Evolutionary conservation across 1,140 invertebrate species (phyloP).

Genomic region (Pseudachorutes palmiensis): DNA sequence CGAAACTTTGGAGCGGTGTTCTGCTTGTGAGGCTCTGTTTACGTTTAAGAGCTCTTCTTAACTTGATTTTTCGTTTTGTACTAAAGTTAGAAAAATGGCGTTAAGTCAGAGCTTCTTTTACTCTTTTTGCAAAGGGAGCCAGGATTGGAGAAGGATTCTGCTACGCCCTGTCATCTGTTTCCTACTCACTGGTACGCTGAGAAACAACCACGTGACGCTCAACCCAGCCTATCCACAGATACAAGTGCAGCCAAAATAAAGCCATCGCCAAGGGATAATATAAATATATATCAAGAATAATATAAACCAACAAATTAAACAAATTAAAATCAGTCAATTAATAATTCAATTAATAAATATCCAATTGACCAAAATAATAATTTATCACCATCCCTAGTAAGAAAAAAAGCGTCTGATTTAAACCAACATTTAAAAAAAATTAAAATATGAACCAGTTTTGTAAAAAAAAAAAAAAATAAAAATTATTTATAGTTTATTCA

Average conservation of each 20-base stretch:
- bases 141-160: not conserved
- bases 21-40: not conserved
- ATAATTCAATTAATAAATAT: too few species aligned
- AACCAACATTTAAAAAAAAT: too few species aligned
- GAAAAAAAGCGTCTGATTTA: too few species aligned
- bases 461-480: too few species aligned
- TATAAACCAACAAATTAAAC: too few species aligned
- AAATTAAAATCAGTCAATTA: too few species aligned
- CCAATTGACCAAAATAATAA: too few species aligned
- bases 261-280: not conserved
- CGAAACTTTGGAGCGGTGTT: not conserved
- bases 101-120: not conserved
- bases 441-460: too few species aligned
- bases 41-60: not conserved
- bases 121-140: not conserved
- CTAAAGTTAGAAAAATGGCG: slow-evolving; percentile 13
- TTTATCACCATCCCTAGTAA: too few species aligned
- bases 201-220: not conserved
- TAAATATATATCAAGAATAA: too few species aligned
- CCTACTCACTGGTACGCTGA: not conserved
- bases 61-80: slow-evolving; percentile 10
- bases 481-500: too few species aligned
- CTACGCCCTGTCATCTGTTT: not conserved
- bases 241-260: not conserved
- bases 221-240: not conserved